Conservation (phyloP, 2,797 vertebrate genomes). For the Acropternis orthonyx region DNA sequence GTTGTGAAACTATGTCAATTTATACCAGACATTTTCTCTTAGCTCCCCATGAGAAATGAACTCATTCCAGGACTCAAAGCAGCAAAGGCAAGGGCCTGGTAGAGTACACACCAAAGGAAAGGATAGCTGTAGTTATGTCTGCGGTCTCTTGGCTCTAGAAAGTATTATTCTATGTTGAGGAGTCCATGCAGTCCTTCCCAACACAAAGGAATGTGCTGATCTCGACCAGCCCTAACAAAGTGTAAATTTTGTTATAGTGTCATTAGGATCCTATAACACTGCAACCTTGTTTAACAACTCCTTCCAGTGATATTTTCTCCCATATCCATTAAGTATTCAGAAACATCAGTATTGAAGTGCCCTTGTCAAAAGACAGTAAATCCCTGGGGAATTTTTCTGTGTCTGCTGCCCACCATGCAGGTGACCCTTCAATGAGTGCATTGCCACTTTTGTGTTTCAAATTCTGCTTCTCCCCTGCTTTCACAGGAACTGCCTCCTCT, state of each 20-base stretch:
- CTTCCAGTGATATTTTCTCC: background rate
- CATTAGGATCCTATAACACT: background rate
- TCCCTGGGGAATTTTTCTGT: background rate
- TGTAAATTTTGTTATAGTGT: background rate
- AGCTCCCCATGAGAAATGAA: background rate
- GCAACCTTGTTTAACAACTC: background rate
- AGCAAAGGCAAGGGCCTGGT: background rate
- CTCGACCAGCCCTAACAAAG: background rate
- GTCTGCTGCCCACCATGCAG: background rate
- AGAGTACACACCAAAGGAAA: background rate
- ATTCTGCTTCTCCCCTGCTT: background rate
- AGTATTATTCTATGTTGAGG: accelerated
- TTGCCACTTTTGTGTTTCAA: background rate
- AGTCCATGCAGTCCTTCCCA: background rate
- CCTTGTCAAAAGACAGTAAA: background rate
- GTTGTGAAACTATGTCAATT: background rate
- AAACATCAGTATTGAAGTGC: background rate
- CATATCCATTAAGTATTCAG: background rate
- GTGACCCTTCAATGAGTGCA: background rate
- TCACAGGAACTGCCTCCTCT: background rate
- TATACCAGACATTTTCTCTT: background rate
- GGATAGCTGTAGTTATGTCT: background rate
- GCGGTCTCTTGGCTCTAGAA: background rate
- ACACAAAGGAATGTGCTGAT: background rate
- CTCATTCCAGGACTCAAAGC: background rate